Evolutionary conservation across 2,797 vertebrate species (phyloP), one percentile per base, ranked within the genome.

Genomic region (Lepilemur septentrionalis): DNA sequence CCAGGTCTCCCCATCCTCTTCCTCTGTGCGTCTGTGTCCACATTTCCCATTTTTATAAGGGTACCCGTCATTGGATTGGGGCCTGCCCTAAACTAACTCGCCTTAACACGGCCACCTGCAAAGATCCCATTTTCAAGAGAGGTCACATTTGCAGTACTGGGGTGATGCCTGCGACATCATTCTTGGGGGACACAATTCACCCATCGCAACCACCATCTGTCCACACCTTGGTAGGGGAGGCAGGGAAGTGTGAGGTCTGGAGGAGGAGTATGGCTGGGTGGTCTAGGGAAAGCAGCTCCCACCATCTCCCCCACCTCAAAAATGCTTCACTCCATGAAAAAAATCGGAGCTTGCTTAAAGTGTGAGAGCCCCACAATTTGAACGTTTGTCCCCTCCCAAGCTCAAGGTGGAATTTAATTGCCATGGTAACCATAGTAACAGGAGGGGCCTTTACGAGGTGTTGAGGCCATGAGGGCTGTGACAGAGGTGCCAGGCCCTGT

Each of bases 101-200:
- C n/a, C 38, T 55, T 17, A 4, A 23, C 48, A 30, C 14, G 10
- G 12, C 13, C 7, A 2, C 23, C 17, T 63, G 32, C 35, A 48
- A 12, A 55, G 43, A 86, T 22, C 1, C 30, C 20, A 15, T 30
- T 80, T 32, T 50, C 67, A 67, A 32, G 46, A 32, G 46, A 63
- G 14, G 3, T 7, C 25, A 5, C 1, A 0, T 38, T 32, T 20
- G 25, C 22, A 35, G n/a, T 1, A 0, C 23, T 1, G 7, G 5
- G 20, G 13, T 50, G 23, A 43, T 59, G 14, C 57, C 28, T 8
- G 2, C 6, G 1, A 32, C 5, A 1, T 50, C 20, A 67, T 81
- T 52, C 23, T 18, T 35, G 52, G 30, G 7, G 7, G 1, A 48
- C 20, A 13, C 25, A 13, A 7, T 23, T 38, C 28, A 48, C 32